Percentiles rank a stretch among this genome's conserved stretches.
Evolutionary conservation across 2,113 vertebrate genomes (phyloP).

Genomic region (Pteropus alecto): DNA sequence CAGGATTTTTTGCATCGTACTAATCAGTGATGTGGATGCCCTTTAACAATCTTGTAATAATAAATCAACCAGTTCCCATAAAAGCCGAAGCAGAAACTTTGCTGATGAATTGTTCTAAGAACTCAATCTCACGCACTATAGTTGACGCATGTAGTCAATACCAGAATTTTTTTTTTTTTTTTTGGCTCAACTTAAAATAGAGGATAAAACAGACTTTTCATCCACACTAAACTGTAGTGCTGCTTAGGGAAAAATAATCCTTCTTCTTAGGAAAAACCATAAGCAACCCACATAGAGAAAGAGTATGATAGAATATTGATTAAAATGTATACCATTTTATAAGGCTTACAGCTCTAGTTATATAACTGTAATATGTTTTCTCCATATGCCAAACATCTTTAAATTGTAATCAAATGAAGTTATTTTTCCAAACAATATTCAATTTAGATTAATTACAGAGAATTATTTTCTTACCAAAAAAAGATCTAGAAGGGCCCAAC

Average conservation of each 20-base stretch:
- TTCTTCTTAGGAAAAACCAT: background rate
- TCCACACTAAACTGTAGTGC: background rate
- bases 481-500: background rate
- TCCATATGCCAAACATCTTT: background rate
- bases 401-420: slow-evolving; percentile 38
- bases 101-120: slow-evolving; percentile 39
- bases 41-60: slow-evolving; percentile 15
- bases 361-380: background rate
- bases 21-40: background rate
- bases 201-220: background rate
- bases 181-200: background rate
- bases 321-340: background rate
- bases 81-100: slow-evolving; percentile 48
- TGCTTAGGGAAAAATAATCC: background rate
- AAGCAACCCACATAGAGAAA: background rate
- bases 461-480: background rate
- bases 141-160: background rate
- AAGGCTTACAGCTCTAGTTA: background rate
- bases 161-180: background rate
- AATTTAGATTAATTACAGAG: slow-evolving; percentile 1
- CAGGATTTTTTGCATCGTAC: slow-evolving; percentile 38
- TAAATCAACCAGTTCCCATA: slow-evolving; percentile 45
- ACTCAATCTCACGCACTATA: background rate
- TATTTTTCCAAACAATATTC: slow-evolving; percentile 13
- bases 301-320: background rate